Conservation (phyloP, 2,113 vertebrate species). For the Xiphophorus maculatus region DNA sequence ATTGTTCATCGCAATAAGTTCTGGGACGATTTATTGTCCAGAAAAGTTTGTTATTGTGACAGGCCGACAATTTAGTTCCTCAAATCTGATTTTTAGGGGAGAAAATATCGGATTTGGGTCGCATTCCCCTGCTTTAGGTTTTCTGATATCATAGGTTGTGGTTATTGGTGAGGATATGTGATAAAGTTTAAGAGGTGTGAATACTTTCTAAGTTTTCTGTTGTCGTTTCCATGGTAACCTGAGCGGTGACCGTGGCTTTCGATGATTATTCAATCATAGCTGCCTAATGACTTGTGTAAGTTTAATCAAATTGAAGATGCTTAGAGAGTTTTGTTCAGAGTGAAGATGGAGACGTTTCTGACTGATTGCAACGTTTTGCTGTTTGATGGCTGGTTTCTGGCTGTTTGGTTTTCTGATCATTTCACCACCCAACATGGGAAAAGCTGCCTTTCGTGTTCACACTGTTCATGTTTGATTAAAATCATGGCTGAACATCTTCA, state of each 20-base stretch:
- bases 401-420: neutral
- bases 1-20: no score
- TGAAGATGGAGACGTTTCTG: conserved; percentile 3
- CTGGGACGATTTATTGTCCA: no score
- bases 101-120: no score
- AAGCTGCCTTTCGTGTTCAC: conserved; percentile 4
- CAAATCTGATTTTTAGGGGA: no score
- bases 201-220: neutral
- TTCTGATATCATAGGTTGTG: no score
- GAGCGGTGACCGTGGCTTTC: no score
- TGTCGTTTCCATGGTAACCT: conserved; percentile 5
- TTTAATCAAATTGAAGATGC: conserved; percentile 61
- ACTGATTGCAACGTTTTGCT: conserved; percentile 10
- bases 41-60: no score
- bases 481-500: conserved; percentile 18
- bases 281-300: conserved; percentile 63
- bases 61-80: no score
- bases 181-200: neutral
- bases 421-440: conserved; percentile 2
- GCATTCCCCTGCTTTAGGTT: no score
- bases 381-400: conserved; percentile 9
- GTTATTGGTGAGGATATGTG: neutral
- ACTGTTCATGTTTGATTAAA: conserved; percentile 46
- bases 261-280: conserved; percentile 48
- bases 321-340: conserved; percentile 31